phyloP scores from a whole-genome alignment of 2,113 vertebrate species.

The Scortum barcoo region DNA sequence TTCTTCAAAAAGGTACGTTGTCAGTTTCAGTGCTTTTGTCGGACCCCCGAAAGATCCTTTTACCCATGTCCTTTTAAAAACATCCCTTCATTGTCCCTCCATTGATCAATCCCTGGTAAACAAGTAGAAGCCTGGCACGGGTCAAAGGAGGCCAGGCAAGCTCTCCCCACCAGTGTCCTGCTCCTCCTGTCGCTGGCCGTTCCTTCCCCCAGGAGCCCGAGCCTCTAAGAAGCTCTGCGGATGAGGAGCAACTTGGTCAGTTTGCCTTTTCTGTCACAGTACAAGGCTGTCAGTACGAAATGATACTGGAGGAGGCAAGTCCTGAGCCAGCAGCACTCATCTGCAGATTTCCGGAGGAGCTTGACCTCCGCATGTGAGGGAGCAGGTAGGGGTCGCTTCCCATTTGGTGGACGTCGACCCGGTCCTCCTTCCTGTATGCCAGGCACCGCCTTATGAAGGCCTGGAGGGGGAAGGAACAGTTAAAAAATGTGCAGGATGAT shows the following conservation, averaged over 20 bases:
- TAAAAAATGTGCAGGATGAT: too few species aligned
- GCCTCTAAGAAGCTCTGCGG: conserved; percentile 82
- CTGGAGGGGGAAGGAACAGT: conserved; percentile 72
- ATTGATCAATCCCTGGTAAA: conserved; percentile 62
- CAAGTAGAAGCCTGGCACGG: conserved; percentile 66
- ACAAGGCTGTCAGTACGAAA: conserved; percentile 91
- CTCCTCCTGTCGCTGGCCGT: conserved; percentile 49
- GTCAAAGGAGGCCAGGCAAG: conserved; percentile 47
- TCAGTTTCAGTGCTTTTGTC: conserved; percentile 83
- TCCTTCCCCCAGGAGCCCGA: conserved; percentile 31
- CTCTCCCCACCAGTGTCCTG: conserved; percentile 33
- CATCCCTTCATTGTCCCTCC: conserved; percentile 50
- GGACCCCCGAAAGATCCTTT: conserved; percentile 70
- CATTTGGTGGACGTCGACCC: conserved; percentile 96
- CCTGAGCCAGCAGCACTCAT: conserved; percentile 90
- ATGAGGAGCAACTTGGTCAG: conserved; percentile 70
- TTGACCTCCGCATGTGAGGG: conserved; percentile 98
- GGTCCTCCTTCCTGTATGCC: conserved; percentile 98
- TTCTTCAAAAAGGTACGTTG: conserved; percentile 79
- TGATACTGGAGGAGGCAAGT: conserved; percentile 91
- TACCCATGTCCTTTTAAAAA: conserved; percentile 63
- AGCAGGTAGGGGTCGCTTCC: conserved; percentile 97
- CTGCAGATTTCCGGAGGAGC: conserved; percentile 98
- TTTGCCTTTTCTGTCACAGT: conserved; percentile 63
- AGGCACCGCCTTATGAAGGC: conserved; percentile 98